A percentile compares a stretch with the other conserved stretches of the same genome.
These are phyloP conservation scores for Odontesthes bonariensis DNA, from an alignment of 2,113 vertebrate genomes.

Conservation along the genomic window DNA sequence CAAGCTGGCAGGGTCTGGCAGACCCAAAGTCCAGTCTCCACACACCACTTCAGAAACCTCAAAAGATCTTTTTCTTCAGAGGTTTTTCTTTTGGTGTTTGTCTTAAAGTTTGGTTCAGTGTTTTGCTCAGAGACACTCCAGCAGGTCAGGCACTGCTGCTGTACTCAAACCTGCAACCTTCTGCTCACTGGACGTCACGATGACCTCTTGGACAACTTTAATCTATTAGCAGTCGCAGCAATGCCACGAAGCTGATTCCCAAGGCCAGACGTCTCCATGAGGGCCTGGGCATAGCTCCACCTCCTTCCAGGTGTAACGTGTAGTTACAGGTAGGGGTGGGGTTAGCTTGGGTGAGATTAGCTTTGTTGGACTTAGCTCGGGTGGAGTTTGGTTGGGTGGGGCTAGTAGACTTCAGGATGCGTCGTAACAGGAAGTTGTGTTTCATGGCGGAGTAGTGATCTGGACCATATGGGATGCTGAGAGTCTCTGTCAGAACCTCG, in stretches of 20 bases:
- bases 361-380: neutral
- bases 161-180: neutral
- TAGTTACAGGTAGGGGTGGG: conserved; percentile 26
- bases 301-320: neutral
- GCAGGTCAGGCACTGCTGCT: neutral
- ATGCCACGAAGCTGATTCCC: conserved; percentile 8
- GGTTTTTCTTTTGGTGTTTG: neutral
- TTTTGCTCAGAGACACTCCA: no score
- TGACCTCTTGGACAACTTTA: conserved; percentile 11
- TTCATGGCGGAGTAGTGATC: conserved; percentile 69
- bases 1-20: neutral
- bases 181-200: neutral
- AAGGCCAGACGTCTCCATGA: neutral
- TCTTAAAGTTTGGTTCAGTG: neutral
- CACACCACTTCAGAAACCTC: neutral
- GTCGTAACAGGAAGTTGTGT: conserved; percentile 69
- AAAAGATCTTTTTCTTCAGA: no score
- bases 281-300: neutral
- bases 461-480: conserved; percentile 63
- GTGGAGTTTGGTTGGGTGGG: neutral
- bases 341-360: neutral
- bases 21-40: neutral
- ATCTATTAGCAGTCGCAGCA: neutral
- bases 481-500: conserved; percentile 62
- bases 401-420: neutral